Percentiles rank a stretch among this genome's conserved stretches.
These are phyloP conservation scores for Tenualosa ilisha DNA, from an alignment of 2,797 vertebrate species.

Conservation along the genomic window DNA sequence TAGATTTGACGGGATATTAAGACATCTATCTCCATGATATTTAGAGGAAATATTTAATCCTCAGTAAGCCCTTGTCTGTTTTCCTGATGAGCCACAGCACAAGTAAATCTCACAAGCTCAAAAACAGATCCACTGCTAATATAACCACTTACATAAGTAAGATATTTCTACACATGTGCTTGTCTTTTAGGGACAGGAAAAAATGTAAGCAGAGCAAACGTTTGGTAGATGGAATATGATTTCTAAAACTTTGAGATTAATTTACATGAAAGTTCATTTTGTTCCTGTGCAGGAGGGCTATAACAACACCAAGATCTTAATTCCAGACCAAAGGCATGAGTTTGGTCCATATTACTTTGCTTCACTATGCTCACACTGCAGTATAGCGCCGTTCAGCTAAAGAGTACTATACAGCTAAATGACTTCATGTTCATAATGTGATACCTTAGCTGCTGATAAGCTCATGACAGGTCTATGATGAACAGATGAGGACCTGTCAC, in stretches of 20 bases:
- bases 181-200: background rate
- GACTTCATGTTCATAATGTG: background rate
- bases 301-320: background rate
- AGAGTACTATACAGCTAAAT: no score
- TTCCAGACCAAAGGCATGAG: background rate
- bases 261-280: background rate
- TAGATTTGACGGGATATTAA: background rate
- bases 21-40: background rate
- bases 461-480: background rate
- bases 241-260: background rate
- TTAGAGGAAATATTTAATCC: background rate
- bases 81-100: background rate
- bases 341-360: background rate
- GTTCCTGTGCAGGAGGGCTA: background rate
- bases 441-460: background rate
- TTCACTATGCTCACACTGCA: no score
- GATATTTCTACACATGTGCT: background rate
- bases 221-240: background rate
- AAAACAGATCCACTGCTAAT: slow-evolving; percentile 2
- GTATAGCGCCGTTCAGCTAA: no score
- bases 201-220: background rate
- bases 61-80: background rate
- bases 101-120: background rate
- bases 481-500: background rate
- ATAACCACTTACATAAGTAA: background rate